phyloP scores from a whole-genome alignment of 1,140 invertebrate genomes.

The Apis mellifera region DNA sequence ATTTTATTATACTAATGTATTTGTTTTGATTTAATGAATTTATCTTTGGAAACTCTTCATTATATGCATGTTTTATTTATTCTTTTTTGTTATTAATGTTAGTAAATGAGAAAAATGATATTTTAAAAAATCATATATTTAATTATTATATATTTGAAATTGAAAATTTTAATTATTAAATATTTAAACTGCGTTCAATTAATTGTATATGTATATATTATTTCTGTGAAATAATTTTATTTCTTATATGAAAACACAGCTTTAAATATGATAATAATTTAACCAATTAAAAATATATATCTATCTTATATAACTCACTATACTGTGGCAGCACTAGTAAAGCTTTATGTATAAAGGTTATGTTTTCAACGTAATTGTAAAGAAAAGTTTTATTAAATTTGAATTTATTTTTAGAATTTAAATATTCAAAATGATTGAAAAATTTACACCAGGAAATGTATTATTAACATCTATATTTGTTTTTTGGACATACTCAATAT shows the following conservation, averaged over 20 bases:
- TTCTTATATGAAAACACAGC: neutral
- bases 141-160: neutral
- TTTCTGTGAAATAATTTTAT: neutral
- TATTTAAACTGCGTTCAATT: neutral
- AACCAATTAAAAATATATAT: neutral
- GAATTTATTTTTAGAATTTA: neutral
- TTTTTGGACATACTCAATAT: rapidly evolving
- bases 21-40: neutral
- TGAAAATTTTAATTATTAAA: too few relatives aligned
- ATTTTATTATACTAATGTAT: neutral
- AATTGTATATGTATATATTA: neutral
- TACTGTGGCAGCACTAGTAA: neutral
- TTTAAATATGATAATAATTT: neutral
- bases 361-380: neutral
- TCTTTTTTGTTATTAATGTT: neutral
- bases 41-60: too few relatives aligned
- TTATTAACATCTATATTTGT: rapidly evolving
- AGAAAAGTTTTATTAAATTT: neutral
- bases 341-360: neutral
- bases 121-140: neutral
- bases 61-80: neutral
- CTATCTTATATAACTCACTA: neutral
- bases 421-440: neutral
- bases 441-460: rapidly evolving
- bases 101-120: neutral